Conservation (phyloP, 2,888 invertebrate genomes). For the Macropis europaea region DNA sequence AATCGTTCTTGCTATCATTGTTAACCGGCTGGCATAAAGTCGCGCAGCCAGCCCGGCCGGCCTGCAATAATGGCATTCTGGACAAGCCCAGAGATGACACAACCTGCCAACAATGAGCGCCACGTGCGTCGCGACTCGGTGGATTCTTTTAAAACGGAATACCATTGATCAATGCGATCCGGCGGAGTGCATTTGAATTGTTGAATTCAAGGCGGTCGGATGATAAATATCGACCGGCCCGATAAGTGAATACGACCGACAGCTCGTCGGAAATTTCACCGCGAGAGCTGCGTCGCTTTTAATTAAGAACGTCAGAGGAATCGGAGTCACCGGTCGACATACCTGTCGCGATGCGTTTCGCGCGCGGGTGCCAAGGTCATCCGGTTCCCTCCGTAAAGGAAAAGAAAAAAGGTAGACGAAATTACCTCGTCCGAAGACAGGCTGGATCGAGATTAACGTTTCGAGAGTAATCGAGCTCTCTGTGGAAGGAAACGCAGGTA, state of each 20-base stretch:
- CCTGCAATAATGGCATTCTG: slow-evolving; percentile 56
- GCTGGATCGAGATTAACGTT: slow-evolving; percentile 16
- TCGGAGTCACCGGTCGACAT: slow-evolving; percentile 22
- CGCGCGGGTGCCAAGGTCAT: slow-evolving; percentile 30
- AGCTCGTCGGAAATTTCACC: slow-evolving; percentile 4
- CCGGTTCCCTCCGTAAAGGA: slow-evolving; percentile 32
- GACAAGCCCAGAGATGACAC: slow-evolving; percentile 68
- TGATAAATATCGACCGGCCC: too few relatives aligned
- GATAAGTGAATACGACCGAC: too few relatives aligned
- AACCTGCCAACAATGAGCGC: slow-evolving; percentile 58
- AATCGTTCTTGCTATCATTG: slow-evolving; percentile 43
- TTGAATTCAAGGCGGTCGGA: slow-evolving; percentile 19
- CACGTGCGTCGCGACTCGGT: slow-evolving; percentile 37
- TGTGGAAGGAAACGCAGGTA: not conserved
- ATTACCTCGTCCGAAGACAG: slow-evolving; percentile 12
- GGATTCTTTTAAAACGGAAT: slow-evolving; percentile 7
- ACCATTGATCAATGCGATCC: slow-evolving; percentile 15
- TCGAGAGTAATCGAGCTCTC: slow-evolving; percentile 9
- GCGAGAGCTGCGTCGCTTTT: slow-evolving; percentile 4
- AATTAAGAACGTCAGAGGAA: slow-evolving; percentile 1
- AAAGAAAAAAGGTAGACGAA: not conserved
- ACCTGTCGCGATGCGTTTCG: slow-evolving; percentile 17
- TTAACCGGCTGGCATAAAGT: slow-evolving; percentile 25
- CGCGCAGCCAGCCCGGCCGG: slow-evolving; percentile 10
- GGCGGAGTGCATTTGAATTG: slow-evolving; percentile 10